Evolutionary conservation across 2,113 vertebrate genomes (phyloP).

Genomic region (Asarcornis scutulata): DNA sequence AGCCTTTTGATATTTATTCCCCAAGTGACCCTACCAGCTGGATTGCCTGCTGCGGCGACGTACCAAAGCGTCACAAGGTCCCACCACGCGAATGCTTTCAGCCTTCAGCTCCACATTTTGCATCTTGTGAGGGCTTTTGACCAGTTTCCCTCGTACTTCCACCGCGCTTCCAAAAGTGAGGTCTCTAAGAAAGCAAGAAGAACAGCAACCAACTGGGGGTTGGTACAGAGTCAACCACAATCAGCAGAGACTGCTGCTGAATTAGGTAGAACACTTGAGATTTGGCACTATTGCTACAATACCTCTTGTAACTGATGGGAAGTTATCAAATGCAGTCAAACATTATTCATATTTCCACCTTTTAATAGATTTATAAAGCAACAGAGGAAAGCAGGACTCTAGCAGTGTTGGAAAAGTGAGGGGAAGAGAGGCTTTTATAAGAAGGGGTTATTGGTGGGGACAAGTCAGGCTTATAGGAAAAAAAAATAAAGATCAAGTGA

Average conservation of each 20-base stretch:
- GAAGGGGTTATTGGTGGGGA: background rate
- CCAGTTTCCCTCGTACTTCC: slow-evolving; percentile 85
- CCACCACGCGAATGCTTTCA: slow-evolving; percentile 82
- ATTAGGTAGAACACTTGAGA: background rate
- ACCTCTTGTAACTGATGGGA: background rate
- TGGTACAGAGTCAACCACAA: background rate
- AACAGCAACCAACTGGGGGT: background rate
- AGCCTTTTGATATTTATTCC: background rate
- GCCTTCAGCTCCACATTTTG: slow-evolving; percentile 90
- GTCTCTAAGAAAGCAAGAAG: slow-evolving; percentile 65
- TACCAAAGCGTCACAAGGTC: slow-evolving; percentile 87
- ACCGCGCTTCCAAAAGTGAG: slow-evolving; percentile 90
- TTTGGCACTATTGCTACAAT: no score
- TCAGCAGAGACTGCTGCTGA: background rate
- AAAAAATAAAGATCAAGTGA: background rate
- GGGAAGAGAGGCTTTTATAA: background rate
- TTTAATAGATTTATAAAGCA: no score
- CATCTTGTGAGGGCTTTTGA: slow-evolving; percentile 83
- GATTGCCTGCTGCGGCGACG: background rate
- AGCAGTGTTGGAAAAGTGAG: background rate
- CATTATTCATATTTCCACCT: background rate
- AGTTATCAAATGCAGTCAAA: background rate
- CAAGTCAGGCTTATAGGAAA: rapidly evolving
- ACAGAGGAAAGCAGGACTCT: no score
- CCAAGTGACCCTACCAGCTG: background rate